These are phyloP conservation scores for Rhabdornis inornatus DNA, from an alignment of 2,113 vertebrate species.

Conservation along the genomic window DNA sequence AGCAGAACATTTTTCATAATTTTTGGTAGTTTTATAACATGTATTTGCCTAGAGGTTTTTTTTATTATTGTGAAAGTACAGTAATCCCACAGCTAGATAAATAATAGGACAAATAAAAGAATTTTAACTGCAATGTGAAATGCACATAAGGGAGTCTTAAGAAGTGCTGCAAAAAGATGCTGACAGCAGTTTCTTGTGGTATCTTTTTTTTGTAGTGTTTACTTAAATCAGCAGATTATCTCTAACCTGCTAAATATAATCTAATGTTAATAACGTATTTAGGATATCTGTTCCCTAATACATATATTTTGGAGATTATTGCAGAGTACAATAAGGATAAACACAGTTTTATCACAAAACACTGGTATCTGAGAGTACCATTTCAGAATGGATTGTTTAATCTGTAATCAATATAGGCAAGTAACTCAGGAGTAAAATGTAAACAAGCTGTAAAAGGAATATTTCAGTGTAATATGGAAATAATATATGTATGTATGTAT, in stretches of 20 bases:
- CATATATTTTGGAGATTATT: constrained; percentile 1
- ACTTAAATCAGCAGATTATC: constrained; percentile 50
- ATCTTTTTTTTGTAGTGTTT: constrained; percentile 11
- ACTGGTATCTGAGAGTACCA: neutral
- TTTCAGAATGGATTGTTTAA: neutral
- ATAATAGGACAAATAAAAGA: constrained; percentile 19
- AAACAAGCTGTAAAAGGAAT: neutral
- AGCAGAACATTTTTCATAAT: neutral
- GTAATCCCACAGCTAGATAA: neutral
- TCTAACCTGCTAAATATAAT: constrained; percentile 48
- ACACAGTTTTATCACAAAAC: constrained; percentile 1
- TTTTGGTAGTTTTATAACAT: neutral
- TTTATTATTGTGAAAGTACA: neutral
- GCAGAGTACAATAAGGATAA: neutral
- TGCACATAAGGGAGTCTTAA: constrained; percentile 3
- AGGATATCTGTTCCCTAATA: neutral
- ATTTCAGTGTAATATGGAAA: neutral
- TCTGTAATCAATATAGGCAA: neutral
- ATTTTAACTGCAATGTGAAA: constrained; percentile 44
- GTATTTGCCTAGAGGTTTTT: neutral
- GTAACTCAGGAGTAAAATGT: neutral
- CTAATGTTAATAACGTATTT: constrained; percentile 48
- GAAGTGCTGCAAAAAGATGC: constrained; percentile 24
- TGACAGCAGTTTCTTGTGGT: constrained; percentile 24
- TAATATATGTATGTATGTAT: neutral